phyloP scores from a whole-genome alignment of 2,888 invertebrate genomes.

The Clostera curtula region DNA sequence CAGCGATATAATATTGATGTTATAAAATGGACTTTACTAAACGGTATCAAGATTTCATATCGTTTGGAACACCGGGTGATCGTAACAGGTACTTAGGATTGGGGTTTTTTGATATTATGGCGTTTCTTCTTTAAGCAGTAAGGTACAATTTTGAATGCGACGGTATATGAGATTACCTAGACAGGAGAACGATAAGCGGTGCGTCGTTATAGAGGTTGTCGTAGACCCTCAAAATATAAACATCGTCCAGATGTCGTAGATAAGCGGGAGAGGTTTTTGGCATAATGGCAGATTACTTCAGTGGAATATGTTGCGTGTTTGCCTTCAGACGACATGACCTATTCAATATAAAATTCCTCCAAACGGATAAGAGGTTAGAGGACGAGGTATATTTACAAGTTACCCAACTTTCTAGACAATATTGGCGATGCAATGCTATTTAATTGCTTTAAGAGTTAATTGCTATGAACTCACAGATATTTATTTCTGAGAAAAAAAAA shows the following conservation, averaged over 20 bases:
- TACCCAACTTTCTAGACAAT: too few relatives aligned
- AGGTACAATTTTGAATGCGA: slow-evolving; percentile 34
- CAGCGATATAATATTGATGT: slow-evolving; percentile 15
- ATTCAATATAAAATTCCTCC: slow-evolving; percentile 47
- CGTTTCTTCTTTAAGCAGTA: slow-evolving; percentile 31
- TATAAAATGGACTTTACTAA: slow-evolving; percentile 33
- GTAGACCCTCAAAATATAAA: slow-evolving; percentile 70
- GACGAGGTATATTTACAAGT: too few relatives aligned
- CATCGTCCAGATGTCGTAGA: slow-evolving; percentile 70
- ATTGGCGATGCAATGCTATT: too few relatives aligned
- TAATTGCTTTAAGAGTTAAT: too few relatives aligned
- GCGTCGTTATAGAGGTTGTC: slow-evolving; percentile 70
- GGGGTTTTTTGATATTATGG: slow-evolving; percentile 27
- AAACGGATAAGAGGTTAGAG: too few relatives aligned
- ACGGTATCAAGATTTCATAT: slow-evolving; percentile 36
- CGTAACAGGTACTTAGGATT: slow-evolving; percentile 30
- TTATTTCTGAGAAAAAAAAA: too few relatives aligned
- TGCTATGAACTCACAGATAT: too few relatives aligned
- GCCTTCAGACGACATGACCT: slow-evolving; percentile 38
- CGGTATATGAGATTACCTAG: slow-evolving; percentile 52
- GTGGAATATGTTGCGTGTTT: slow-evolving; percentile 45
- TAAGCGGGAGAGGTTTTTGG: slow-evolving; percentile 65
- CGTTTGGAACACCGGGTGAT: slow-evolving; percentile 19
- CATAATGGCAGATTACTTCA: slow-evolving; percentile 69
- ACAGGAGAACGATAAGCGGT: slow-evolving; percentile 61